Evolutionary conservation across 64 coral and sea anemone genomes (phyloP).

Genomic region (Montipora foliosa): DNA sequence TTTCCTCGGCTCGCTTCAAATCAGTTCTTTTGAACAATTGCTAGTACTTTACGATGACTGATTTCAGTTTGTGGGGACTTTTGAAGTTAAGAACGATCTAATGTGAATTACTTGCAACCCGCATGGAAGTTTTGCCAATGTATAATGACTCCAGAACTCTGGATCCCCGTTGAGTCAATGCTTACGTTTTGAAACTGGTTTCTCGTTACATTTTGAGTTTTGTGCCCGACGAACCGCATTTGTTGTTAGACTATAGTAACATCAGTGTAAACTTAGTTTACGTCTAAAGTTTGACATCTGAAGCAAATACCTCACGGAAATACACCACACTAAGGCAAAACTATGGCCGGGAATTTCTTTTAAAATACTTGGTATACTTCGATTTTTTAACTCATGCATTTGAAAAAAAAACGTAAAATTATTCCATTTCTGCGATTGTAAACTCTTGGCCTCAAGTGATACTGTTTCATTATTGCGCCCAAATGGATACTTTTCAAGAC

Average conservation of each 20-base stretch:
- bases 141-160: neutral
- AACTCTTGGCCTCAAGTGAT: neutral
- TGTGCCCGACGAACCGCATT: neutral
- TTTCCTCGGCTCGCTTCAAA: neutral
- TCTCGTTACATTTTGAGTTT: neutral
- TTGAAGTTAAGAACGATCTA: constrained; percentile 1
- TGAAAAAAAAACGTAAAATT: neutral
- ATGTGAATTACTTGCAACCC: neutral
- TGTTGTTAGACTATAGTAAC: neutral
- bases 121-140: neutral
- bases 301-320: neutral
- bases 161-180: neutral
- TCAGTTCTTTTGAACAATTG: neutral
- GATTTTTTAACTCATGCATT: neutral
- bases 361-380: too few relatives aligned
- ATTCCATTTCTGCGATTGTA: neutral
- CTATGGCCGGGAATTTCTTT: neutral
- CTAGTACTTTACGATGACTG: neutral
- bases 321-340: neutral
- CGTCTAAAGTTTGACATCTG: neutral
- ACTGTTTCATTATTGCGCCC: neutral
- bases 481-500: neutral
- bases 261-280: neutral
- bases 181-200: neutral
- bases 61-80: neutral